Conservation (phyloP, 2,113 vertebrate species). For the Ellobius talpinus region DNA sequence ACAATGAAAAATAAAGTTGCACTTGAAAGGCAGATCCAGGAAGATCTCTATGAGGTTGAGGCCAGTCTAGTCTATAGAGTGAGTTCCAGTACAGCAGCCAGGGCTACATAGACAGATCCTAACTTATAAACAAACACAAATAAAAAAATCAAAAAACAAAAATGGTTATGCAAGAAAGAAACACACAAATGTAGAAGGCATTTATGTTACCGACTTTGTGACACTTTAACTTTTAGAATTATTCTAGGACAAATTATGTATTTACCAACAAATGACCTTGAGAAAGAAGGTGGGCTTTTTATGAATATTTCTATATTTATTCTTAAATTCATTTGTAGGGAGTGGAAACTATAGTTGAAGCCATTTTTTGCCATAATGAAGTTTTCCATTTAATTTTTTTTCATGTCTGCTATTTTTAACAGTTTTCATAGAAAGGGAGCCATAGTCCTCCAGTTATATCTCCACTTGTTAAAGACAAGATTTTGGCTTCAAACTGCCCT, state of each 20-base stretch:
- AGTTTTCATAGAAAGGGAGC: neutral
- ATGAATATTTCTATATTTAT: neutral
- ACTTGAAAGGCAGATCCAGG: too few relatives aligned
- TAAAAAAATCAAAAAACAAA: too few relatives aligned
- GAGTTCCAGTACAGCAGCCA: too few relatives aligned
- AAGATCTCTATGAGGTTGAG: too few relatives aligned
- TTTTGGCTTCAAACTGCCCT: neutral
- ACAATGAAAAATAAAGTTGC: neutral
- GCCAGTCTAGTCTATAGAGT: too few relatives aligned
- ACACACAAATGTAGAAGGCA: neutral
- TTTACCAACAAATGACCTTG: neutral
- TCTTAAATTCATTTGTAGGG: neutral
- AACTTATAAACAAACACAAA: too few relatives aligned
- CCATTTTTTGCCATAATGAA: neutral
- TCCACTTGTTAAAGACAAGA: neutral
- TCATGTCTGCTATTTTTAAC: neutral
- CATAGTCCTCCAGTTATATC: neutral
- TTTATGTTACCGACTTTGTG: neutral
- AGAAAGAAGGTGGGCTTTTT: neutral
- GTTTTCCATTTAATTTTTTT: neutral
- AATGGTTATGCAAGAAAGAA: neutral
- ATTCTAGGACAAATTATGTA: neutral
- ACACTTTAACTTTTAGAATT: neutral
- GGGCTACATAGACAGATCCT: too few relatives aligned
- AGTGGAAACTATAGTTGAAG: neutral